phyloP scores from a whole-genome alignment of 2,113 vertebrate genomes.

The Columba janthina region DNA sequence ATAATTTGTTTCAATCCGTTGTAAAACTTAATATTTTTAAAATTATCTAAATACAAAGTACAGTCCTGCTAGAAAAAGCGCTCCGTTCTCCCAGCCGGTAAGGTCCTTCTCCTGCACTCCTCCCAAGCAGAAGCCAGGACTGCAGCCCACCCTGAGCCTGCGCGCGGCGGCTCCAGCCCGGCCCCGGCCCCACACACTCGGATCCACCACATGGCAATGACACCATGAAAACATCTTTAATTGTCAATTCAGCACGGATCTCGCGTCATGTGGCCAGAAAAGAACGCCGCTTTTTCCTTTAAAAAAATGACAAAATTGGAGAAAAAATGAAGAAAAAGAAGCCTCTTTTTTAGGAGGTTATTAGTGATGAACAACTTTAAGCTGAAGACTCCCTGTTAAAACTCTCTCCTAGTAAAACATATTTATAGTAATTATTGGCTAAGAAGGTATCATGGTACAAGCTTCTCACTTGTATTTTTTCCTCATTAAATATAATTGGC shows the following conservation, averaged over 20 bases:
- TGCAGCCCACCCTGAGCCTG: neutral
- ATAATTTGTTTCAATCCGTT: too few relatives aligned
- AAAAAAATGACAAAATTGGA: neutral
- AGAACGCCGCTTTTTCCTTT: neutral
- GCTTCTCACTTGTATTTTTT: neutral
- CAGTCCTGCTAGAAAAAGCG: neutral
- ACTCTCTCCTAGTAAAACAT: neutral
- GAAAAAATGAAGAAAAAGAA: neutral
- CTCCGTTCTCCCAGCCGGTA: neutral
- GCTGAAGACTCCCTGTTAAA: neutral
- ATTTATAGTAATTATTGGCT: neutral
- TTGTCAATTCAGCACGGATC: neutral
- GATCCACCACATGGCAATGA: neutral
- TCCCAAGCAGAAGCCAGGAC: neutral
- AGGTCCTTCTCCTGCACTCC: neutral
- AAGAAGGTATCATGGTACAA: neutral
- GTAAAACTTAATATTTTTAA: too few relatives aligned
- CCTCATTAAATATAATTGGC: constrained; percentile 21
- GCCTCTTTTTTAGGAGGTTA: accelerated
- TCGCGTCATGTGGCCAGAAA: neutral
- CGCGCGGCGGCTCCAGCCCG: too few relatives aligned
- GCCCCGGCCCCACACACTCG: neutral
- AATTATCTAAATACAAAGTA: neutral
- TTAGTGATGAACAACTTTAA: neutral
- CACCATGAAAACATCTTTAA: neutral